Evolutionary conservation across 2,888 invertebrate species (phyloP).

Genomic region (Stenodema calcarata): DNA sequence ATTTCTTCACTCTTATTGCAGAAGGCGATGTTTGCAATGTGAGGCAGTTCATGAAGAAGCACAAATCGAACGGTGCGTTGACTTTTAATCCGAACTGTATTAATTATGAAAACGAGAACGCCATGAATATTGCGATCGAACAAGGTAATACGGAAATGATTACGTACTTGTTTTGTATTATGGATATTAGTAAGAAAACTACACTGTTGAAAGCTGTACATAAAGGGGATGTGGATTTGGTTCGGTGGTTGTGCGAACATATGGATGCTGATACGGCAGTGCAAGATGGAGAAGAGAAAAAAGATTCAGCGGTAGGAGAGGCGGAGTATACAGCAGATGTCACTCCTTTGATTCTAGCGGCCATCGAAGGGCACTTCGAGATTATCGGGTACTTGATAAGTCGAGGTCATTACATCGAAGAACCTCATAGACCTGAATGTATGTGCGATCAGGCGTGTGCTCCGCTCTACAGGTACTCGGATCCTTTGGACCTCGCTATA

Average conservation of each 20-base stretch:
- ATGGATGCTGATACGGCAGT: slow-evolving; percentile 65
- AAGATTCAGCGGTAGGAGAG: slow-evolving; percentile 63
- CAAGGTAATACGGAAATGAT: slow-evolving; percentile 70
- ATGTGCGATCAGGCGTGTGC: slow-evolving; percentile 61
- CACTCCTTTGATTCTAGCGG: slow-evolving; percentile 74
- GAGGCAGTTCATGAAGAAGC: slow-evolving; percentile 6
- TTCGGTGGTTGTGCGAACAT: not conserved
- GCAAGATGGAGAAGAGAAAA: slow-evolving; percentile 61
- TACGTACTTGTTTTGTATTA: slow-evolving; percentile 68
- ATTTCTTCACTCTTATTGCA: not conserved
- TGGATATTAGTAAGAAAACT: slow-evolving; percentile 71
- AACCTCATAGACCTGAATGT: slow-evolving; percentile 71
- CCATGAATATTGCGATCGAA: slow-evolving; percentile 73
- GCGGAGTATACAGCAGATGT: slow-evolving; percentile 70
- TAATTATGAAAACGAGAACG: slow-evolving; percentile 61
- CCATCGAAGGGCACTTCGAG: slow-evolving; percentile 74
- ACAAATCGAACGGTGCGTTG: not conserved
- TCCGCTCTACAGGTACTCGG: slow-evolving; percentile 58
- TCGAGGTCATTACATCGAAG: slow-evolving; percentile 70
- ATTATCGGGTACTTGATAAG: slow-evolving; percentile 71
- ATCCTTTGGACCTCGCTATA: slow-evolving; percentile 65
- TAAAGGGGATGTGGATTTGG: slow-evolving; percentile 34
- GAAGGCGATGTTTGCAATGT: not conserved
- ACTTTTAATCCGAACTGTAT: not conserved
- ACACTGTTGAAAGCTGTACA: slow-evolving; percentile 72